Conservation (phyloP, 2,797 vertebrate species). For the Typhlichthys eigenmanni region DNA sequence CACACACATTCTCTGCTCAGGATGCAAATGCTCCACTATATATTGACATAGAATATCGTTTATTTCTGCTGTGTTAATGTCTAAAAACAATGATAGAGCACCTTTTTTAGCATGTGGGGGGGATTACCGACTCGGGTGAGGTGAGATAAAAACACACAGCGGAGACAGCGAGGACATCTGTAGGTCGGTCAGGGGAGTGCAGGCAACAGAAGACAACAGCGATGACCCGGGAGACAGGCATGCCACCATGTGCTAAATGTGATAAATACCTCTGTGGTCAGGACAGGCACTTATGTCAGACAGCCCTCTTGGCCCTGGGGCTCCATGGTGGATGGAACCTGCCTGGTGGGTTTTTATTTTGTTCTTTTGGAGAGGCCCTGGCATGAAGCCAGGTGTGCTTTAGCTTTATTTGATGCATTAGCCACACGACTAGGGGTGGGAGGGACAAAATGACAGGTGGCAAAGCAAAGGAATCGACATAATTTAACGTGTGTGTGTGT, state of each 20-base stretch:
- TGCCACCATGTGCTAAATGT: not conserved
- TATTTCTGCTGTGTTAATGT: too few relatives aligned
- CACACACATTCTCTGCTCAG: too few relatives aligned
- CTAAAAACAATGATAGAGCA: too few relatives aligned
- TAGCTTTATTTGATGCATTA: constrained; percentile 58
- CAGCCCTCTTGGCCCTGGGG: constrained; percentile 20
- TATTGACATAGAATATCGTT: too few relatives aligned
- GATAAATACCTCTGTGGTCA: constrained; percentile 37
- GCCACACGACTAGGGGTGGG: constrained; percentile 67
- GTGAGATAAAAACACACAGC: too few relatives aligned
- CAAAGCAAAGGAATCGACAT: constrained; percentile 32
- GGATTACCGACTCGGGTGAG: too few relatives aligned
- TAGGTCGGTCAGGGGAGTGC: too few relatives aligned
- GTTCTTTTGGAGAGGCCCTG: not conserved
- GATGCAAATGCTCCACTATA: too few relatives aligned
- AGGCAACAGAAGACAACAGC: too few relatives aligned
- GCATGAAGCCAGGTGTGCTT: constrained; percentile 31
- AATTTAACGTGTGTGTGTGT: constrained; percentile 41
- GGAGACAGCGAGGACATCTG: too few relatives aligned
- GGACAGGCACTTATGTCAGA: constrained; percentile 31
- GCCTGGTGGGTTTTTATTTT: constrained; percentile 18
- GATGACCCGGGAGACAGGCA: too few relatives aligned
- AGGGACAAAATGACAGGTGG: constrained; percentile 75
- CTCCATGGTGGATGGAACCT: constrained; percentile 30
- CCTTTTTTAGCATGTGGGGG: too few relatives aligned